Evolutionary conservation across 1,140 invertebrate species (phyloP).

Genomic region (Goniozus legneri): DNA sequence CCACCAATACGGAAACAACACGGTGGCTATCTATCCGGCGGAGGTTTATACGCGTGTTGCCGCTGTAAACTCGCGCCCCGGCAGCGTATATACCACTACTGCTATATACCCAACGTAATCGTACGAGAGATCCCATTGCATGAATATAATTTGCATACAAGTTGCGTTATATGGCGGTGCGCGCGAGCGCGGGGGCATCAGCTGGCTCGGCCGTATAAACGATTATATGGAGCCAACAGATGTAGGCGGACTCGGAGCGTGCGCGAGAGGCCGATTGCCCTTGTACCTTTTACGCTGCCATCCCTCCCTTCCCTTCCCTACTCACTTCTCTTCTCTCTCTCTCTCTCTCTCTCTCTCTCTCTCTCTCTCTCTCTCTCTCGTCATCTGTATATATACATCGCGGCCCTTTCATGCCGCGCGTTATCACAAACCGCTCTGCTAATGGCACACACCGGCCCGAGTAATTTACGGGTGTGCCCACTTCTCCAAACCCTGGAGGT

Average conservation of each 20-base stretch:
- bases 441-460: constrained; percentile 32
- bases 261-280: constrained; percentile 29
- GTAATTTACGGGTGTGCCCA: constrained; percentile 28
- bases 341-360: neutral
- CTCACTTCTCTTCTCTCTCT: neutral
- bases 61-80: constrained; percentile 50
- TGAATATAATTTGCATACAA: constrained; percentile 58
- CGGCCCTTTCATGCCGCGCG: constrained; percentile 6
- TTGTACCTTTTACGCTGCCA: constrained; percentile 33
- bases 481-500: constrained; percentile 5
- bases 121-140: constrained; percentile 53
- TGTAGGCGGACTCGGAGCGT: constrained; percentile 45
- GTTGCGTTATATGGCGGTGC: constrained; percentile 47
- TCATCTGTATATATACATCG: neutral
- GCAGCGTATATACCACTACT: too few relatives aligned
- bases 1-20: constrained; percentile 35
- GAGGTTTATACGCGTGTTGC: constrained; percentile 53
- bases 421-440: constrained; percentile 33
- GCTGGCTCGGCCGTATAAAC: constrained; percentile 54
- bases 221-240: constrained; percentile 55
- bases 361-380: neutral
- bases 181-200: too few relatives aligned
- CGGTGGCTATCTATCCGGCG: constrained; percentile 47
- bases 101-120: constrained; percentile 50
- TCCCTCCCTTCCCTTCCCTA: neutral